Evolutionary conservation across 2,113 vertebrate genomes (phyloP).

Genomic region (Tympanuchus pallidicinctus): DNA sequence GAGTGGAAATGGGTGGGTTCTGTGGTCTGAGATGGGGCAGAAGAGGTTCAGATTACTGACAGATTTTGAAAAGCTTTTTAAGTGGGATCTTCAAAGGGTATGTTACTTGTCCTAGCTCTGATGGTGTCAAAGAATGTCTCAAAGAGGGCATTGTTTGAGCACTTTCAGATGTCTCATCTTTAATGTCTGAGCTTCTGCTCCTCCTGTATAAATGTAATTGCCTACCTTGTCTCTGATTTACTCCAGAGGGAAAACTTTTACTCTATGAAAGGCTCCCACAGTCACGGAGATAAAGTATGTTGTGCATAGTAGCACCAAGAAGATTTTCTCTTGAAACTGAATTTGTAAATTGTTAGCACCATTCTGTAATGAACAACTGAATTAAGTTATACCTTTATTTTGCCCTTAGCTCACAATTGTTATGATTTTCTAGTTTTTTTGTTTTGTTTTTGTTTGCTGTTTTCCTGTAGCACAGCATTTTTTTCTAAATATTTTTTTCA

Average conservation of each 20-base stretch:
- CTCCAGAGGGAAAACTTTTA: neutral
- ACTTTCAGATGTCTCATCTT: slow-evolving; percentile 56
- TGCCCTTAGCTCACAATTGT: neutral
- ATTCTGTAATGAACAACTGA: neutral
- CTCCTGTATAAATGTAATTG: neutral
- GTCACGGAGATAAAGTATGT: neutral
- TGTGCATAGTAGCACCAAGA: neutral
- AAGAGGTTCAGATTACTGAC: slow-evolving; percentile 39
- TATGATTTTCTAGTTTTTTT: neutral
- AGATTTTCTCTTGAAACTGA: neutral
- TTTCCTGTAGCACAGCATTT: neutral
- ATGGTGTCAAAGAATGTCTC: slow-evolving; percentile 58
- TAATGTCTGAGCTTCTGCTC: slow-evolving; percentile 27
- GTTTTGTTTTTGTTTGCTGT: too few relatives aligned
- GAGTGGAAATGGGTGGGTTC: neutral
- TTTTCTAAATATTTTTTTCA: neutral
- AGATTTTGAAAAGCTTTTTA: slow-evolving; percentile 58
- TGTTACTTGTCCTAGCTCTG: slow-evolving; percentile 37
- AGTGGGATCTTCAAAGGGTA: slow-evolving; percentile 43
- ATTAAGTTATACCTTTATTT: neutral
- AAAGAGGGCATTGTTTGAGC: slow-evolving; percentile 32
- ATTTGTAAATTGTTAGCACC: neutral
- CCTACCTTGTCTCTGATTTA: slow-evolving; percentile 1
- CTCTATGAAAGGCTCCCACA: neutral
- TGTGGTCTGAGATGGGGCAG: neutral